Base-by-base conservation (phyloP, 1,140 invertebrate genomes). In the Pygmarrhopalites habei region DNA sequence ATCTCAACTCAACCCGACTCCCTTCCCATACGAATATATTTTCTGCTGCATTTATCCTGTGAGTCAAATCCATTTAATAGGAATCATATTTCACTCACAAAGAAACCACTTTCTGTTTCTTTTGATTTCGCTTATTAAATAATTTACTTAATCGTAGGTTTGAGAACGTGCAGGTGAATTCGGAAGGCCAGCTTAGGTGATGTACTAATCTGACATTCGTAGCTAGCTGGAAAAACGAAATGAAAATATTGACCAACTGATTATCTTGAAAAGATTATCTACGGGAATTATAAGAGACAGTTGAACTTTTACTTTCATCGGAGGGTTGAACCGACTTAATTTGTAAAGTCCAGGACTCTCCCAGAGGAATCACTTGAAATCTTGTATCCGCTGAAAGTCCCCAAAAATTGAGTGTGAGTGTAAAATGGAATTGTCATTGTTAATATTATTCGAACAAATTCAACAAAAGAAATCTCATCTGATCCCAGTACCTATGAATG, bases 11-110 rank as follows among this genome's bases (percentile, higher is more conserved):
- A 28, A 67, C 68, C 53, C 67, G 52, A 51, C 68, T 70, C 19
- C 68, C 68, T 63, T 70, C 68, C 68, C 68, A 70, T 15, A 70
- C 62, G 55, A 67, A 67, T 44, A 70, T 62, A 43, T 67, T 70
- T 46, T 70, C 68, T 3, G 41, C 44, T 25, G 56, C 57, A 44
- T 64, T 65, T 51, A 70, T 70, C 19, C 68, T 70, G 44, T 35
- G 32, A 15, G 32, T 35, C 15, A 7, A 7, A 35, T 35, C 32
- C 5, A 35, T 35, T 7, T 35, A 5, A 35, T 7, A 5, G 15
- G 5, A 7, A 35, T 35, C 15, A 35, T 15, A 35, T 35, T 35
- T 35, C 32, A 35, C 15, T 7, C 15, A 35, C 5, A 35, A 35
- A 7, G 15, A 35, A 7, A 35, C 32, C 15, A 7, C 15, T 35